phyloP scores from a whole-genome alignment of 2,888 invertebrate species.

The Caradrina kadenii region DNA sequence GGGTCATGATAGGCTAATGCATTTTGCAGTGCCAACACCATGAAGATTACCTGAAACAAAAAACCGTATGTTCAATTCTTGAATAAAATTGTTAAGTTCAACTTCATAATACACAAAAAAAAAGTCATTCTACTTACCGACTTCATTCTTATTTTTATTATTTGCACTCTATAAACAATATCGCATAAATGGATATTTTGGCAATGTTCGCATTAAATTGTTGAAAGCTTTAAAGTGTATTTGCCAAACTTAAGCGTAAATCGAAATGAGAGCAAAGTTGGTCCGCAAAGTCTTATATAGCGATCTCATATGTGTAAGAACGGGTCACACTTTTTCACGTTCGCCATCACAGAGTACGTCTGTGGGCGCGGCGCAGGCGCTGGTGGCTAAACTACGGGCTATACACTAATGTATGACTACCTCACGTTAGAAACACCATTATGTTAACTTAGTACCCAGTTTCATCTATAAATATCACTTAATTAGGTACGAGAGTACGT shows the following conservation, averaged over 20 bases:
- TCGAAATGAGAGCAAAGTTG: constrained; percentile 89
- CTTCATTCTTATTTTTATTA: constrained; percentile 75
- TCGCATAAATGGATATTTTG: constrained; percentile 56
- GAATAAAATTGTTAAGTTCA: constrained; percentile 1
- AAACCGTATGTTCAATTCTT: constrained; percentile 22
- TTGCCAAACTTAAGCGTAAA: constrained; percentile 86
- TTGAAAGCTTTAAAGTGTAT: constrained; percentile 79
- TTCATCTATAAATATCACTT: constrained; percentile 52
- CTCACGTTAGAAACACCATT: constrained; percentile 54
- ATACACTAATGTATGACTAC: constrained; percentile 62
- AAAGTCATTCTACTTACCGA: constrained; percentile 74
- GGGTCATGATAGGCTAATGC: constrained; percentile 86
- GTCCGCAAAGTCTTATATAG: constrained; percentile 88
- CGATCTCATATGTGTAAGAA: constrained; percentile 89
- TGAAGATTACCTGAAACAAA: constrained; percentile 79
- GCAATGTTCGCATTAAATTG: constrained; percentile 62
- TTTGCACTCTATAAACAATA: constrained; percentile 61
- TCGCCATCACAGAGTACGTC: constrained; percentile 77
- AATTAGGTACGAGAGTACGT: constrained; percentile 53
- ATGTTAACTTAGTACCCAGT: constrained; percentile 45
- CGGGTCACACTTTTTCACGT: constrained; percentile 89
- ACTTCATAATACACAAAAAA: constrained; percentile 12
- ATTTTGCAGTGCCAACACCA: constrained; percentile 73
- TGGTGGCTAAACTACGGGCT: constrained; percentile 66
- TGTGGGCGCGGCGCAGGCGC: constrained; percentile 82